phyloP scores from a whole-genome alignment of 2,113 vertebrate species.

The Scytalopus superciliaris region DNA sequence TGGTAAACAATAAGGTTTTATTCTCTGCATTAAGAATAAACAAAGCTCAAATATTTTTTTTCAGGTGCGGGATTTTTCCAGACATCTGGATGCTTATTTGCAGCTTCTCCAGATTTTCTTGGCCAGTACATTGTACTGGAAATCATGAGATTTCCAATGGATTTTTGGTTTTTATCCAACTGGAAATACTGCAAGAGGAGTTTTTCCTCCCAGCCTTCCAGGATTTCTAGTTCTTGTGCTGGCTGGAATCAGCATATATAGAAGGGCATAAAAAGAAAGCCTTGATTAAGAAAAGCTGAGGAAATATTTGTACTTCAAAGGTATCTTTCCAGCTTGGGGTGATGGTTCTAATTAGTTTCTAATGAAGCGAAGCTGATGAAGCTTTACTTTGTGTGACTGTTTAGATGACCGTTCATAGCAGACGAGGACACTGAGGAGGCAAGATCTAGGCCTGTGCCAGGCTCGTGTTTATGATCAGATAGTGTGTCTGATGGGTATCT shows the following conservation, averaged over 20 bases:
- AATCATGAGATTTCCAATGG: conserved; percentile 18
- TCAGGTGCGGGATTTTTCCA: neutral
- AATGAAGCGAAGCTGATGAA: neutral
- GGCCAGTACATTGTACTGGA: neutral
- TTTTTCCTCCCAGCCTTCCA: conserved; percentile 49
- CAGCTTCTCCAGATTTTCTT: conserved; percentile 20
- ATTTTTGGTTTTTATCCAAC: conserved; percentile 3
- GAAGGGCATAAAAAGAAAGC: conserved; percentile 3
- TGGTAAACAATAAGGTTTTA: neutral
- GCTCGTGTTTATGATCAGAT: neutral
- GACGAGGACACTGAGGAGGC: neutral
- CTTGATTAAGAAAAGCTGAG: conserved; percentile 36
- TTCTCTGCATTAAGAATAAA: neutral
- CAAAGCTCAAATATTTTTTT: neutral
- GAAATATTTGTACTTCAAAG: conserved; percentile 50
- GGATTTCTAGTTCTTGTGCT: conserved; percentile 7
- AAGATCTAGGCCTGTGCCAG: neutral
- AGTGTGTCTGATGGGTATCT: neutral
- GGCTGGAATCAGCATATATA: neutral
- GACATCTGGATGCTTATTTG: conserved; percentile 46
- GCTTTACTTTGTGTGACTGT: neutral
- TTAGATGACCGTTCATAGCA: neutral
- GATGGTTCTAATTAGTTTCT: conserved; percentile 24
- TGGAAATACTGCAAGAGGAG: conserved; percentile 18
- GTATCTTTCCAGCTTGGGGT: conserved; percentile 16